A percentile compares a stretch with the other conserved stretches of the same genome.
Conservation (phyloP, 2,797 vertebrate genomes). For the Myotis planiceps region DNA sequence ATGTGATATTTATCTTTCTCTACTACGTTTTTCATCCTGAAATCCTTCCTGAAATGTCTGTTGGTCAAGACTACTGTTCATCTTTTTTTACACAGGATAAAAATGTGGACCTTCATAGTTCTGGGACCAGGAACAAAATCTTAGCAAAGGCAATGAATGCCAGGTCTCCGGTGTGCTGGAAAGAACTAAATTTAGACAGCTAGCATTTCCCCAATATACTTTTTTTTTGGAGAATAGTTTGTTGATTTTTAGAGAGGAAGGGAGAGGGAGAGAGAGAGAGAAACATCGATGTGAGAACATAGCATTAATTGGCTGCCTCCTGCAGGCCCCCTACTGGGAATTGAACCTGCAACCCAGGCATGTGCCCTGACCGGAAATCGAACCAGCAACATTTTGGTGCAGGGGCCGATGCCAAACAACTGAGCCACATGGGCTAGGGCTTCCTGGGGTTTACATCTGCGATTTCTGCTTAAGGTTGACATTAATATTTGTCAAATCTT, state of each 20-base stretch:
- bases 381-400: not conserved
- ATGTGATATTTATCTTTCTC: no score
- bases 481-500: constrained; percentile 34
- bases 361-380: no score
- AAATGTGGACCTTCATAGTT: constrained; percentile 34
- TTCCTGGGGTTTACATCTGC: constrained; percentile 8
- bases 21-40: not conserved
- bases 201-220: not conserved
- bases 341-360: not conserved
- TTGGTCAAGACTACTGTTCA: not conserved
- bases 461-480: constrained; percentile 21
- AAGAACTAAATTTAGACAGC: constrained; percentile 33
- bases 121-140: not conserved
- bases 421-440: not conserved
- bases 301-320: not conserved
- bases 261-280: not conserved
- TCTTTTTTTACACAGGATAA: constrained; percentile 4
- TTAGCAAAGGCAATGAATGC: not conserved
- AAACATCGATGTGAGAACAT: not conserved
- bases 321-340: not conserved
- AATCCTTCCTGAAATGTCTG: constrained; percentile 30
- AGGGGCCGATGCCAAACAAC: not conserved
- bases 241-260: not conserved
- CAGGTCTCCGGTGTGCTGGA: not conserved
- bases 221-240: not conserved